Base-by-base conservation (phyloP, 2,113 vertebrate species). In the Sylvilagus bachmani region DNA sequence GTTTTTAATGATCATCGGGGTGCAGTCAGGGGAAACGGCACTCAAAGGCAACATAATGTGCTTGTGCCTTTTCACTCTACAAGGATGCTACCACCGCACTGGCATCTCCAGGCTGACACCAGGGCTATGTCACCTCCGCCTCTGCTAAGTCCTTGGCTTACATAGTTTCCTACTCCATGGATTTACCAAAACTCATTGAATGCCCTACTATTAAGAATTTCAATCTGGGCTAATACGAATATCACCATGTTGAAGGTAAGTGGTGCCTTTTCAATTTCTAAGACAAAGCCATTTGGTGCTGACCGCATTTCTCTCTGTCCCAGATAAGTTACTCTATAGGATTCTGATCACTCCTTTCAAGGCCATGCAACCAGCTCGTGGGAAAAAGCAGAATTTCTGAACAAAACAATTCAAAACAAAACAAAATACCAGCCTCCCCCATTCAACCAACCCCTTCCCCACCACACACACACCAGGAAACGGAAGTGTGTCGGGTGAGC, bases 351-450 rank as follows among this genome's bases (percentile, higher is more conserved):
- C 70, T 95, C 29, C 6, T 93, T 95, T 87, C 66, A 92, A 95
- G 96, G 70, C 70, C 89, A 97, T 82, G 49, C 73, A 70, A 95
- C 78, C 9, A 94, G 62, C 79, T 74, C 88, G 10, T 96, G 96
- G 96, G 94, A 96, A 98, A 95, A 93, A 62, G 21, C 8, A 93
- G 66, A 80, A 81, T 93, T 88, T 91, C 90, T 75, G 91, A 96
- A 97, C 95, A 91, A 92, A 95, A 67, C 94, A 96, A 94, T 96
- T 96, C 81, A 87, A 95, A 93, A 58, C 69, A 95, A 92, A 95
- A 80, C 17, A 96, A 95, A 89, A 53, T 53, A 49, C 58, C 66
- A 75, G 80, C 80, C n/a, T 95, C 55, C 66, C 64, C 38, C 29
- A 73, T 93, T 94, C 94, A 86, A 73, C 51, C 78, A 86, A 83